Percentiles rank a stretch among this genome's conserved stretches.
Evolutionary conservation across 2,113 vertebrate species (phyloP).

Genomic region (Mormyrus iriodes): DNA sequence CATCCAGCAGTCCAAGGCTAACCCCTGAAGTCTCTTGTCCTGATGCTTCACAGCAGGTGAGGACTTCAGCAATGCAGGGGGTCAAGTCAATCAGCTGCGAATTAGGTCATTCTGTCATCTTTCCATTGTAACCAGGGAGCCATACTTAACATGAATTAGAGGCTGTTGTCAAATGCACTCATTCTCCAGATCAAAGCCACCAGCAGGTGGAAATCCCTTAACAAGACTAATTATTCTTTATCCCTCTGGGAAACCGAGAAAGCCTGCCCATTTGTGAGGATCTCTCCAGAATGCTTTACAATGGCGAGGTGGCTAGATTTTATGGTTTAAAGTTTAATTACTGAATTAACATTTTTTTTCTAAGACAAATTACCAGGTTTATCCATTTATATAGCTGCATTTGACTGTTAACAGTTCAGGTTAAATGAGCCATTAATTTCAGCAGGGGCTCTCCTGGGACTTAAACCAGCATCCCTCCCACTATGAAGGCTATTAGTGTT

Average conservation of each 20-base stretch:
- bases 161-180: background rate
- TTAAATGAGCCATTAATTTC: background rate
- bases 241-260: background rate
- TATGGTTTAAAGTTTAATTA: background rate
- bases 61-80: background rate
- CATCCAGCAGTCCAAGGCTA: background rate
- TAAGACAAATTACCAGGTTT: background rate
- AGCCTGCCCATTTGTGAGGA: background rate
- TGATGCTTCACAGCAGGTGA: background rate
- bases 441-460: background rate
- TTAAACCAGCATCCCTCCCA: background rate
- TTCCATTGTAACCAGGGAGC: background rate
- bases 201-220: background rate
- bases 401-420: background rate
- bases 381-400: background rate
- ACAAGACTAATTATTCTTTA: background rate
- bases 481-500: background rate
- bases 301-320: background rate
- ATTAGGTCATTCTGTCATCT: background rate
- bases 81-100: background rate
- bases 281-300: background rate
- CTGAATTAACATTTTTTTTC: slow-evolving; percentile 1
- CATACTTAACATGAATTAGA: slow-evolving; percentile 8
- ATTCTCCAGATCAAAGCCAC: background rate
- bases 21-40: background rate